These are phyloP conservation scores for Dicrostonyx torquatus DNA, from an alignment of 2,797 vertebrate genomes.

Conservation along the genomic window DNA sequence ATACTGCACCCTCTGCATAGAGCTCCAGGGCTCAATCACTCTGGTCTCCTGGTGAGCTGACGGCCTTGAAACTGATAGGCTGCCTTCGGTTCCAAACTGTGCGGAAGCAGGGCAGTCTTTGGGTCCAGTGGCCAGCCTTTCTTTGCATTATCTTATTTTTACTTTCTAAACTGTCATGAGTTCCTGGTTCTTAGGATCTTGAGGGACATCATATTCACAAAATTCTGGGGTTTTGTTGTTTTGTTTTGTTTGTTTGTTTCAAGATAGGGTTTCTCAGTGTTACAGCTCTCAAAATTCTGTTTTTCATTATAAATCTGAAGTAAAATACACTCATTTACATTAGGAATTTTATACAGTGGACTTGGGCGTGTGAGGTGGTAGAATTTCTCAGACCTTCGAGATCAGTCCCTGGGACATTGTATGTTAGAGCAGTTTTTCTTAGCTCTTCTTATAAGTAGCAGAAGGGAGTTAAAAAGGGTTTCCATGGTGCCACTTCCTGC, in stretches of 20 bases:
- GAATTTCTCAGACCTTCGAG: neutral
- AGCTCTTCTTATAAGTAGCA: neutral
- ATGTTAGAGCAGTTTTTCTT: neutral
- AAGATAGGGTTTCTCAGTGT: too few species aligned
- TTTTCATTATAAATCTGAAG: conserved; percentile 17
- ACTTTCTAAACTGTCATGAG: conserved; percentile 5
- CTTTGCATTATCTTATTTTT: conserved; percentile 3
- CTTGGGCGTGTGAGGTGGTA: neutral
- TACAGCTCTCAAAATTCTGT: neutral
- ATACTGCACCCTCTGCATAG: conserved; percentile 60
- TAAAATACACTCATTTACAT: neutral
- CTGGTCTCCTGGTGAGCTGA: conserved; percentile 60
- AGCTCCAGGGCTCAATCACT: conserved; percentile 63
- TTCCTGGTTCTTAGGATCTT: conserved; percentile 15
- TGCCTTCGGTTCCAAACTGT: conserved; percentile 19
- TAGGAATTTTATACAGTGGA: neutral
- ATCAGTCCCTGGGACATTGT: neutral
- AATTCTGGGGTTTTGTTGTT: neutral
- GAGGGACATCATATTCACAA: neutral
- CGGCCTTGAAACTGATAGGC: conserved; percentile 69
- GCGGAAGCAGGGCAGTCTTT: neutral
- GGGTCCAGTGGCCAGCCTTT: conserved; percentile 7
- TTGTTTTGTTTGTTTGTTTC: too few species aligned
- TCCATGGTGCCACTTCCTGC: neutral
- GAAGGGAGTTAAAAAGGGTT: neutral